phyloP scores from a whole-genome alignment of 2,888 invertebrate genomes.

The Orthosia gracilis region DNA sequence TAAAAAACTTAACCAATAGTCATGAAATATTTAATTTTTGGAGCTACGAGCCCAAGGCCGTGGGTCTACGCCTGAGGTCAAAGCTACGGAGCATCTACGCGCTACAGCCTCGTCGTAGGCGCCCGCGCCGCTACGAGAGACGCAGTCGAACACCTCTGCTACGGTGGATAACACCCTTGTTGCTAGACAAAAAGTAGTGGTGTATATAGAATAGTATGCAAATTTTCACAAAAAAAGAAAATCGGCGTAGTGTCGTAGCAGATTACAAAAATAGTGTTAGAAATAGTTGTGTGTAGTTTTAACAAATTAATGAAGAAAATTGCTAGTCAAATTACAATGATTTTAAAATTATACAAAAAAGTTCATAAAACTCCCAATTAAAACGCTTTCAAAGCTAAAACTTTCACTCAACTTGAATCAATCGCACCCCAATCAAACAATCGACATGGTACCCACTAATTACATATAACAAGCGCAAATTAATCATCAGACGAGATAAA shows the following conservation, averaged over 20 bases:
- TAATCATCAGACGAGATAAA: conserved; percentile 85
- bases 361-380: not conserved
- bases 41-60: conserved; percentile 64
- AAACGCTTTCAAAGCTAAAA: conserved; percentile 25
- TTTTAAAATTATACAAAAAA: not conserved
- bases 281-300: not conserved
- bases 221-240: conserved; percentile 25
- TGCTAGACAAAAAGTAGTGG: conserved; percentile 51
- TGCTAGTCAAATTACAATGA: not conserved
- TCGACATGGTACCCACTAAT: conserved; percentile 79
- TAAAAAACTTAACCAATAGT: no score
- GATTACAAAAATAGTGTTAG: not conserved
- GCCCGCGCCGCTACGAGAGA: conserved; percentile 78
- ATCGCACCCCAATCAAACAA: conserved; percentile 68
- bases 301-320: not conserved
- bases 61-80: conserved; percentile 77
- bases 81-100: conserved; percentile 82
- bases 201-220: not conserved
- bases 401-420: conserved; percentile 55
- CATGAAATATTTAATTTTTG: conserved; percentile 31
- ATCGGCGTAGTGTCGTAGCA: not conserved
- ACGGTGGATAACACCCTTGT: conserved; percentile 69
- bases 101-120: conserved; percentile 80
- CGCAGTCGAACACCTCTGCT: conserved; percentile 78
- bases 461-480: conserved; percentile 83